Base-by-base conservation (phyloP, 2,113 vertebrate species). In the Macroglossus sobrinus region DNA sequence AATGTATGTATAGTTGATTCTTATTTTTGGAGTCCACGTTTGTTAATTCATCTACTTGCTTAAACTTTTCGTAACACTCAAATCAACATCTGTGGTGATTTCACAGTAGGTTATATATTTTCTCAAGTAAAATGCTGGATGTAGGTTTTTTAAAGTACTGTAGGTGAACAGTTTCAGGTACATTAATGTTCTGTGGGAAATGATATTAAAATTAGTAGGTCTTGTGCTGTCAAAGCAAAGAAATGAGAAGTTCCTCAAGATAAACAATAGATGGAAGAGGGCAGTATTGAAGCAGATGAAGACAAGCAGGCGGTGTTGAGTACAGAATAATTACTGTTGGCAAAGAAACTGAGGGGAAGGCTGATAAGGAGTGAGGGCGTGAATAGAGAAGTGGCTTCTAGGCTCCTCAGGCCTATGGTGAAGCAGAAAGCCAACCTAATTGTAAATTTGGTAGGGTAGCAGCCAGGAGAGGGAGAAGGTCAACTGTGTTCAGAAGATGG, bases 351-450 rank as follows among this genome's bases (percentile, higher is more conserved):
- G 15, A 55, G 53, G 18, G 57, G 15, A 21, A 55, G 85, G 40
- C 57, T 35, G 66, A 24, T 21, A 16, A 18, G 43, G 57, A 66
- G 22, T 26, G 14, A 66, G 59, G 64, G n/a, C n/a, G 66, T 40
- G 16, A 57, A 5, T 5, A 16, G 64, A 82, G 30, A 55, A 84
- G 45, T 1, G 0, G 12, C n/a, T 30, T 14, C 0, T 11, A 6
- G 50, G 22, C 19, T 2, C 1, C 40, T 19, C 30, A 61, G 50
- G 74, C 24, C 1, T 16, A 43, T 0, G 0, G 0, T 0, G 38
- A 68, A 16, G 68, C 47, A 22, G 16, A 50, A 26, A 81, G 40
- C 53, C 82, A 82, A 9, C 3, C 45, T 22, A 26, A 71, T 4
- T n/a, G n/a, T 13, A 53, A 30, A 63, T 76, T 50, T 82, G 76